A percentile compares a stretch with the other conserved stretches of the same genome.
Evolutionary conservation across 2,797 vertebrate species (phyloP).

Genomic region (Enteromius trimaculatus): DNA sequence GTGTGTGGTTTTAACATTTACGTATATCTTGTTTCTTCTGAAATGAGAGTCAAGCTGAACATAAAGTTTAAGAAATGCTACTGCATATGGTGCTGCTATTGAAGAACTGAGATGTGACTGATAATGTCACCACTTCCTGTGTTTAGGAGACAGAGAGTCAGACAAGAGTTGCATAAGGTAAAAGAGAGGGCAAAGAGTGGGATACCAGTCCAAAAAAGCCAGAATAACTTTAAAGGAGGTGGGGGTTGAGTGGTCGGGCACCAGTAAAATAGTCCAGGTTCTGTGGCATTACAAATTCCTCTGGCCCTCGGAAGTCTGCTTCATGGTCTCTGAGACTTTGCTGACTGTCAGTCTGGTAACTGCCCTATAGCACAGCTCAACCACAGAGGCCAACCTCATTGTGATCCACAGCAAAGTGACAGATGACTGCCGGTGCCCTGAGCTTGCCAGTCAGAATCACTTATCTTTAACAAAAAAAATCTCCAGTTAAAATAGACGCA

Average conservation of each 20-base stretch:
- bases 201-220: conserved; percentile 24
- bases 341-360: conserved; percentile 54
- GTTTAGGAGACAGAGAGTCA: conserved; percentile 7
- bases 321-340: conserved; percentile 49
- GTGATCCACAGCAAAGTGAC: conserved; percentile 45
- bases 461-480: conserved; percentile 46
- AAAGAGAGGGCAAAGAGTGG: conserved; percentile 35
- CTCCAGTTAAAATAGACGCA: conserved; percentile 45
- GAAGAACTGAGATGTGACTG: background rate
- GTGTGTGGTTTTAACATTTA: conserved; percentile 40
- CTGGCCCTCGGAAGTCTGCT: conserved; percentile 45
- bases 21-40: background rate
- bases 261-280: conserved; percentile 37
- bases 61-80: background rate
- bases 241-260: conserved; percentile 31
- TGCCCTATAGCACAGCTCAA: conserved; percentile 16
- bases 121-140: conserved; percentile 52
- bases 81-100: background rate
- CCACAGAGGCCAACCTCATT: conserved; percentile 39
- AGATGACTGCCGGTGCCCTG: conserved; percentile 21
- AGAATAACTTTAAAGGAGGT: conserved; percentile 21
- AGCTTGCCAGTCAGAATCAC: conserved; percentile 41
- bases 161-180: conserved; percentile 1
- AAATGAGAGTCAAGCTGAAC: conserved; percentile 4
- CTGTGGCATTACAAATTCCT: conserved; percentile 48